Evolutionary conservation across 2,888 invertebrate species (phyloP).

Genomic region (Drymonia ruficornis): DNA sequence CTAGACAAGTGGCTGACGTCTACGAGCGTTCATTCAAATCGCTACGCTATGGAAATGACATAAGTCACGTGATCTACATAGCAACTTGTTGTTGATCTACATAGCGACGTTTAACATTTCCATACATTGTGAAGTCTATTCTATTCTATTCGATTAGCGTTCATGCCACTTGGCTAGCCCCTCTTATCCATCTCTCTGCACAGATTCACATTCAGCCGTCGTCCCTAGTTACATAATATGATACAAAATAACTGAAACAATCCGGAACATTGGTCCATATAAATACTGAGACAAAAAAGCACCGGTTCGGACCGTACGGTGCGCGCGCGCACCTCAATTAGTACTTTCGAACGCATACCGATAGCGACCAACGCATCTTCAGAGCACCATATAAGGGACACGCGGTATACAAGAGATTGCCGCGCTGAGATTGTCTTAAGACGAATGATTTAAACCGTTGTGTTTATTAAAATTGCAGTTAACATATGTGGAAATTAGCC

Average conservation of each 20-base stretch:
- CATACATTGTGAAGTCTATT: no score
- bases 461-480: not conserved
- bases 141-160: no score
- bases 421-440: not conserved
- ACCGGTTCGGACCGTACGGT: constrained; percentile 32
- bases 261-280: constrained; percentile 33
- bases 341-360: constrained; percentile 78
- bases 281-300: constrained; percentile 39
- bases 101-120: no score
- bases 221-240: constrained; percentile 2
- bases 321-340: constrained; percentile 65
- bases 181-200: not conserved
- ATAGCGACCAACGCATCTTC: constrained; percentile 65
- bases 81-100: no score
- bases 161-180: no score
- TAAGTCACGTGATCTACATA: no score
- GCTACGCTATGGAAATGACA: no score
- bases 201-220: not conserved
- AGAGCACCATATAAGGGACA: constrained; percentile 44
- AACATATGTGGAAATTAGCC: not conserved
- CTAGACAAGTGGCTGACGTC: no score
- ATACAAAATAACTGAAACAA: constrained; percentile 29
- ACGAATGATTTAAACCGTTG: constrained; percentile 1
- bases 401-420: constrained; percentile 1
- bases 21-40: no score